phyloP scores from a whole-genome alignment of 2,113 vertebrate species.

The Amphiprion percula region DNA sequence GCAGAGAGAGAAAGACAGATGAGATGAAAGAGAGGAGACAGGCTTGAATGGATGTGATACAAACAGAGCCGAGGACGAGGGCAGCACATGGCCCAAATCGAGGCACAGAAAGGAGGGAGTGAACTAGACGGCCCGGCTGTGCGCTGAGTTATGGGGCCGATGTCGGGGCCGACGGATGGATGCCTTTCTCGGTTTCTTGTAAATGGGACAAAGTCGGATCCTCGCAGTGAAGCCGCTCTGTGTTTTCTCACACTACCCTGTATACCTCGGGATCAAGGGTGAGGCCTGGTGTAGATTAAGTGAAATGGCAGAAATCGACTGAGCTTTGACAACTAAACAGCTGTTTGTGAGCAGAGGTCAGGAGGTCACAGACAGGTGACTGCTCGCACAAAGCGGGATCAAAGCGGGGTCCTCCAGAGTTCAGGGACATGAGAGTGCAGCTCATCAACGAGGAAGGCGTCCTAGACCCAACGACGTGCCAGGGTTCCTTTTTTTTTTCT shows the following conservation, averaged over 20 bases:
- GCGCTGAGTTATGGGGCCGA: slow-evolving; percentile 39
- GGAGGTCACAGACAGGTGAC: slow-evolving; percentile 45
- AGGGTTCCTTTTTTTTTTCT: not conserved
- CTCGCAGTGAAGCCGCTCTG: slow-evolving; percentile 7
- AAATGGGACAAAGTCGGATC: slow-evolving; percentile 48
- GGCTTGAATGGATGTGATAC: slow-evolving; percentile 31
- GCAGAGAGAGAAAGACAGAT: slow-evolving; percentile 9
- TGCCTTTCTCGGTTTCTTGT: slow-evolving; percentile 56
- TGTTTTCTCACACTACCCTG: slow-evolving; percentile 28
- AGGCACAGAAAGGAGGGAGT: slow-evolving; percentile 16
- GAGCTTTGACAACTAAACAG: slow-evolving; percentile 41
- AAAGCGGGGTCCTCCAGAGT: slow-evolving; percentile 53
- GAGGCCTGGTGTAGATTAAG: slow-evolving; percentile 43
- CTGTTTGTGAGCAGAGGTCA: slow-evolving; percentile 50
- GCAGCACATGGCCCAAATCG: slow-evolving; percentile 30
- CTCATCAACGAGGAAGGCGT: slow-evolving; percentile 35
- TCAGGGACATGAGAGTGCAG: slow-evolving; percentile 36
- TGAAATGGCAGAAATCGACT: slow-evolving; percentile 29
- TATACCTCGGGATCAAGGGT: slow-evolving; percentile 14
- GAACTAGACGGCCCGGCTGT: slow-evolving; percentile 21
- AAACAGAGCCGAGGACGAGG: slow-evolving; percentile 32
- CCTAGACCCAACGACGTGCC: slow-evolving; percentile 39
- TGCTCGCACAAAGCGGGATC: not conserved
- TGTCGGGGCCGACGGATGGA: slow-evolving; percentile 38
- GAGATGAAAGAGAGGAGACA: slow-evolving; percentile 43